Evolutionary conservation across 30 jellyfish, hydroid and myxozoan species (phyloP).

Genomic region (Catostylus mosaicus): DNA sequence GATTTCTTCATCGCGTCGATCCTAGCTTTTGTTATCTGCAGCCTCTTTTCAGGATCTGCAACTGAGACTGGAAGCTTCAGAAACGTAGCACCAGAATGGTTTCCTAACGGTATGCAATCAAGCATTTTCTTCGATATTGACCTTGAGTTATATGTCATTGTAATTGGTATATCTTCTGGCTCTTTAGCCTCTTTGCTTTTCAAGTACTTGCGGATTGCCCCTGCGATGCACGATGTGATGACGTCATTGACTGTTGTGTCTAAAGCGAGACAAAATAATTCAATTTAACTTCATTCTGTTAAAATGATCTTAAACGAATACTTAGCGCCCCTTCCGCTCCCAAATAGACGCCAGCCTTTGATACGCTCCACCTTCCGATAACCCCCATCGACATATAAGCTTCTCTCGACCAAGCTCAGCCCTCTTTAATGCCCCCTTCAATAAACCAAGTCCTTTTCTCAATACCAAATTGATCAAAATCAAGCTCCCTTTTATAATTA

Average conservation of each 20-base stretch:
- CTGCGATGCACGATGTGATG: conserved; percentile 90
- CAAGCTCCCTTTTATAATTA: too few species aligned
- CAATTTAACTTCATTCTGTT: too few species aligned
- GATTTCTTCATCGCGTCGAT: conserved; percentile 70
- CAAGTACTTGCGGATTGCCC: conserved; percentile 88
- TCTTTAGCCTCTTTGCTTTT: conserved; percentile 52
- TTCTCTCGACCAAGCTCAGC: too few species aligned
- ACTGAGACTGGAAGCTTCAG: conserved; percentile 88
- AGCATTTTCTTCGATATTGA: conserved; percentile 57
- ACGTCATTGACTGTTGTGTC: conserved; percentile 97
- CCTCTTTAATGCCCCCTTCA: too few species aligned
- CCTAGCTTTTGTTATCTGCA: conserved; percentile 70
- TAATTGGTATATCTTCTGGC: conserved; percentile 92
- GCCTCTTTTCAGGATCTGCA: conserved; percentile 86
- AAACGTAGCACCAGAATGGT: conserved; percentile 96
- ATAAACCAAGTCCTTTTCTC: too few species aligned
- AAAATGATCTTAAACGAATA: too few species aligned
- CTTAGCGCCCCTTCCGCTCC: too few species aligned
- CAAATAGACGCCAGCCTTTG: too few species aligned
- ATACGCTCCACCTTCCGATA: too few species aligned
- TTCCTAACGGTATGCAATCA: conserved; percentile 90
- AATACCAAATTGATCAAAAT: too few species aligned
- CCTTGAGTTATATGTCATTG: conserved; percentile 97
- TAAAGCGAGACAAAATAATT: conserved; percentile 1
- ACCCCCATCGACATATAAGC: too few species aligned